Conservation (phyloP, 2,797 vertebrate species). For the Pantherophis alleghaniensis region DNA sequence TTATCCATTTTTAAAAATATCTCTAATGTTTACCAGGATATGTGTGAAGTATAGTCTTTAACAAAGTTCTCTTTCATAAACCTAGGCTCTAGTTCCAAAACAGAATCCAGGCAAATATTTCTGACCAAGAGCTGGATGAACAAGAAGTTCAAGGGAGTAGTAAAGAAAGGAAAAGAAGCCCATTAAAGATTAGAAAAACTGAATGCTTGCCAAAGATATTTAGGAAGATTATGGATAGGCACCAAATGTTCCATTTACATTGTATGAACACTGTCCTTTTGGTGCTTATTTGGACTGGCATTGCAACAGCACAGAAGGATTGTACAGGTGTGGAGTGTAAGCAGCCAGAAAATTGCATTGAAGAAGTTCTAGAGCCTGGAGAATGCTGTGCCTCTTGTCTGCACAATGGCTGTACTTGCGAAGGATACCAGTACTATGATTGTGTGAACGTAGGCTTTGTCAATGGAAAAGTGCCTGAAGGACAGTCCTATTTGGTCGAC, state of each 20-base stretch:
- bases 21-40: constrained; percentile 70
- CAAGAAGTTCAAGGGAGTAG: constrained; percentile 14
- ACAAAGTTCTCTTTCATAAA: constrained; percentile 69
- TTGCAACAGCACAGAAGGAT: constrained; percentile 73
- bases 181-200: background rate
- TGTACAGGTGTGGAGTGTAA: constrained; percentile 84
- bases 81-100: constrained; percentile 61
- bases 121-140: background rate
- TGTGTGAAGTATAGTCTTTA: constrained; percentile 63
- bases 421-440: constrained; percentile 96
- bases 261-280: constrained; percentile 56
- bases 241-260: constrained; percentile 35
- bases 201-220: background rate
- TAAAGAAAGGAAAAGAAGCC: background rate
- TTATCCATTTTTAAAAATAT: constrained; percentile 60
- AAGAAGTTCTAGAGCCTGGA: constrained; percentile 80
- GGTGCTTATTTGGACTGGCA: constrained; percentile 43
- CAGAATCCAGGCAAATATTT: constrained; percentile 44
- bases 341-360: constrained; percentile 82
- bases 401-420: constrained; percentile 85
- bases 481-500: constrained; percentile 93
- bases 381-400: constrained; percentile 85
- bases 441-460: constrained; percentile 88
- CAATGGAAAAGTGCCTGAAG: constrained; percentile 87
- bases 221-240: constrained; percentile 44